Base-by-base conservation (phyloP, 2,113 vertebrate genomes). In the Acrocephalus kingi region DNA sequence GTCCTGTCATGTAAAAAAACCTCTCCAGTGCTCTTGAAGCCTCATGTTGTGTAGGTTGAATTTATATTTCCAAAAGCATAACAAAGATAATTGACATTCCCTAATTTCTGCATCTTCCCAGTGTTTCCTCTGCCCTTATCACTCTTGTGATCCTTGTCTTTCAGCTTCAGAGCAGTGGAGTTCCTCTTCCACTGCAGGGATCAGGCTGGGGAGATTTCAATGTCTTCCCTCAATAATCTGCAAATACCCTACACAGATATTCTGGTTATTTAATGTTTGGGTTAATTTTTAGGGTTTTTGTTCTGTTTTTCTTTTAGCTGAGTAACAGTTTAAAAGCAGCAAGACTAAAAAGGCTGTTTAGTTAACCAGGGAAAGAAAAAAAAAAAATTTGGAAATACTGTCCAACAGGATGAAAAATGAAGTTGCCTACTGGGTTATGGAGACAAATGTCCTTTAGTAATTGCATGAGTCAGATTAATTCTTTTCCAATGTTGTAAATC, bases 401-500 rank as follows among this genome's bases (percentile, higher is more conserved):
- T 89, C 80, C 25, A 90, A 19, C 51, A 45, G 84, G 64, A 85
- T 96, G 75, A 96, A 94, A 96, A 93, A 94, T 83, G 85, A 31
- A 90, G 75, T 83, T 93, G 79, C 48, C 79, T 88, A 45, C 59
- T 84, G 88, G 17, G 8, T 86, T 95, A 86, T 86, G 79, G 85
- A 94, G 94, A 84, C 49, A 81, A 92, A 95, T 84, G 45, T 72
- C 37, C 82, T 45, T 41, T 43, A 71, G 84, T 91, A 93, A 93
- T 91, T 71, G 67, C 56, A 28, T 71, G 78, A 96, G 93, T 93
- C 90, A 95, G 79, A 86, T 94, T 80, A 95, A 96, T 96, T 92
- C 7, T 91, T 95, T 64, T 93, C 90, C 68, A 80, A 0, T 63
- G 22, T 19, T 90, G 37, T 72, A 91, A 93, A 80, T 80, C 45